Conservation (phyloP, 1,140 invertebrate genomes). For the Planococcus citri region DNA sequence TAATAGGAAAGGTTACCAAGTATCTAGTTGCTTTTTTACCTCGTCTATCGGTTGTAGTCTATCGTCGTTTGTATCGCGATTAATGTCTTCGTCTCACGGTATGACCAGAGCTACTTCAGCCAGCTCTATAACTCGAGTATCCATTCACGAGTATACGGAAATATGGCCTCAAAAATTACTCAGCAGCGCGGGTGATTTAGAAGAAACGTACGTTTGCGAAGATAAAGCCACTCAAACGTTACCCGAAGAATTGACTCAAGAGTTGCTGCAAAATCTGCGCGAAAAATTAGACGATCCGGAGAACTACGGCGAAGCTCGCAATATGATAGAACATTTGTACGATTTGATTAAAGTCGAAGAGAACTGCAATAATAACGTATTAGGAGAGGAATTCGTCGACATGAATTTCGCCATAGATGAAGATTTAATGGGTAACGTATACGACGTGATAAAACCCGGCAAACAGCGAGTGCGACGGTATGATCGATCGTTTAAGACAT, state of each 20-base stretch:
- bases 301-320: constrained; percentile 55
- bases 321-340: constrained; percentile 65
- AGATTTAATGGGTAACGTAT: constrained; percentile 32
- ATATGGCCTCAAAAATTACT: constrained; percentile 39
- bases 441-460: constrained; percentile 42
- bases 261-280: constrained; percentile 52
- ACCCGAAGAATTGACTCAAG: constrained; percentile 58
- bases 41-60: constrained; percentile 23
- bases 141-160: constrained; percentile 50
- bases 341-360: constrained; percentile 63
- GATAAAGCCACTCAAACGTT: constrained; percentile 58
- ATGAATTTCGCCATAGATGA: constrained; percentile 39
- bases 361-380: constrained; percentile 49
- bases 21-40: constrained; percentile 31
- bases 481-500: constrained; percentile 30
- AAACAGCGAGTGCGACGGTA: constrained; percentile 31
- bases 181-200: neutral
- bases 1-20: constrained; percentile 40
- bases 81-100: constrained; percentile 28
- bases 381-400: constrained; percentile 28
- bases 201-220: constrained; percentile 32
- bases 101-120: constrained; percentile 39
- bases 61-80: constrained; percentile 34
- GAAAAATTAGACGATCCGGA: constrained; percentile 56
- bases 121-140: constrained; percentile 45